Conservation (phyloP, 2,888 invertebrate species). For the Thereva unica region DNA sequence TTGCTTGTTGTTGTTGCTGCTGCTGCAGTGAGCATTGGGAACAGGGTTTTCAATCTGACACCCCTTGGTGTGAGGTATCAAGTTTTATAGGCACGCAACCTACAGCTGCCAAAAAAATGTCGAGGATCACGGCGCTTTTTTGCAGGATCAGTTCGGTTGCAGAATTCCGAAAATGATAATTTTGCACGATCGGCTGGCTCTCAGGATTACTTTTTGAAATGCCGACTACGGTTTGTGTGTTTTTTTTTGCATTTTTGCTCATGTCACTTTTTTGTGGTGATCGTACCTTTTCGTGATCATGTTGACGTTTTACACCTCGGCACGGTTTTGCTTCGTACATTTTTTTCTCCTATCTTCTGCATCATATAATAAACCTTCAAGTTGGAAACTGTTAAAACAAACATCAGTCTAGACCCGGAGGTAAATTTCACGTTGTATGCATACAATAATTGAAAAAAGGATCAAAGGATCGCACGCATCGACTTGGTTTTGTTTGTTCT, state of each 20-base stretch:
- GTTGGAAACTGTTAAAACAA: conserved; percentile 25
- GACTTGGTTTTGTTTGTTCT: conserved; percentile 14
- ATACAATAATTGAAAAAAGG: conserved; percentile 5
- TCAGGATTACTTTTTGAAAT: not conserved
- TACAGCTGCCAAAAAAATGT: conserved; percentile 14
- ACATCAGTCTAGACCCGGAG: not conserved
- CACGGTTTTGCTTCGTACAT: not conserved
- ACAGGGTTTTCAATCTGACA: not conserved
- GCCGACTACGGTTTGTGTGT: not conserved
- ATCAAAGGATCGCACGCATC: conserved; percentile 26
- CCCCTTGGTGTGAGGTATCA: conserved; percentile 2
- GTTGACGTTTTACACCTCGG: conserved; percentile 31
- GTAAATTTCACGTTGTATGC: conserved; percentile 5
- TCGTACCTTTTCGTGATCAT: not conserved
- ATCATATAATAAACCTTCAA: no score
- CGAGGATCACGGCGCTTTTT: not conserved
- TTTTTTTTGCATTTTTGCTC: conserved; percentile 5
- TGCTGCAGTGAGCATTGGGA: not conserved
- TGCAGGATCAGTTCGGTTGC: conserved; percentile 1
- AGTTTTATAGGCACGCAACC: conserved; percentile 22
- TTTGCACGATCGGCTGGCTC: conserved; percentile 1
- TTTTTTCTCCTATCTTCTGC: not conserved
- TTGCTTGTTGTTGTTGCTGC: conserved; percentile 11
- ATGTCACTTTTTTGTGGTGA: not conserved
- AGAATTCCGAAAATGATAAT: not conserved